These are phyloP conservation scores for Eutolmus rufibarbis DNA, from an alignment of 2,888 invertebrate genomes.

Conservation along the genomic window DNA sequence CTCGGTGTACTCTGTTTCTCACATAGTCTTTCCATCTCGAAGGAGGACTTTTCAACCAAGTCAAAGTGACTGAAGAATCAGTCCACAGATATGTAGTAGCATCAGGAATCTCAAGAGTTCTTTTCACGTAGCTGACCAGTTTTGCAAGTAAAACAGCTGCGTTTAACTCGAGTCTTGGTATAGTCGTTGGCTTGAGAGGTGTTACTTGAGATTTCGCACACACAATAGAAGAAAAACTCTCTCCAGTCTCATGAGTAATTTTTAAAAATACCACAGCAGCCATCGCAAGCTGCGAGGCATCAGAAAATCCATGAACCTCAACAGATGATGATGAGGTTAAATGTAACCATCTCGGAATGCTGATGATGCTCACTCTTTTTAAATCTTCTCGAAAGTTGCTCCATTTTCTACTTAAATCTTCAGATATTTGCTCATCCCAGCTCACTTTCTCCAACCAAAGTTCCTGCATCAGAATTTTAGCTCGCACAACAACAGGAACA, in stretches of 20 bases:
- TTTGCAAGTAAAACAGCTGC: background rate
- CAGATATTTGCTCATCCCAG: background rate
- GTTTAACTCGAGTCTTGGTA: background rate
- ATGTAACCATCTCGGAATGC: background rate
- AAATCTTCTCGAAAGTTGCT: background rate
- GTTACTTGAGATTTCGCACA: background rate
- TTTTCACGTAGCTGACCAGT: background rate
- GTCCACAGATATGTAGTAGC: background rate
- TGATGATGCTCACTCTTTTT: background rate
- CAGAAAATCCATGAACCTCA: slow-evolving; percentile 1
- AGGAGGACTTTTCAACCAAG: background rate
- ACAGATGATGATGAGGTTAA: background rate
- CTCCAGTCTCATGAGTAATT: background rate
- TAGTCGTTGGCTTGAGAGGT: background rate
- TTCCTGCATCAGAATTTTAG: slow-evolving; percentile 16
- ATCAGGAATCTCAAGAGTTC: background rate
- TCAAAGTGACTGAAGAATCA: background rate
- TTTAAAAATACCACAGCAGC: background rate
- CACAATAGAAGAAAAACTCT: background rate
- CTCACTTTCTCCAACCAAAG: background rate
- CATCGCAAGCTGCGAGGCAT: slow-evolving; percentile 5
- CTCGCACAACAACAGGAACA: background rate
- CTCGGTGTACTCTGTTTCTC: slow-evolving; percentile 5
- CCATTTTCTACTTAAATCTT: background rate
- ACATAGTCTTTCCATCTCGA: background rate